Evolutionary conservation across 1,140 invertebrate genomes (phyloP), one percentile per base, ranked within the genome.

Genomic region (Bombus confusus): DNA sequence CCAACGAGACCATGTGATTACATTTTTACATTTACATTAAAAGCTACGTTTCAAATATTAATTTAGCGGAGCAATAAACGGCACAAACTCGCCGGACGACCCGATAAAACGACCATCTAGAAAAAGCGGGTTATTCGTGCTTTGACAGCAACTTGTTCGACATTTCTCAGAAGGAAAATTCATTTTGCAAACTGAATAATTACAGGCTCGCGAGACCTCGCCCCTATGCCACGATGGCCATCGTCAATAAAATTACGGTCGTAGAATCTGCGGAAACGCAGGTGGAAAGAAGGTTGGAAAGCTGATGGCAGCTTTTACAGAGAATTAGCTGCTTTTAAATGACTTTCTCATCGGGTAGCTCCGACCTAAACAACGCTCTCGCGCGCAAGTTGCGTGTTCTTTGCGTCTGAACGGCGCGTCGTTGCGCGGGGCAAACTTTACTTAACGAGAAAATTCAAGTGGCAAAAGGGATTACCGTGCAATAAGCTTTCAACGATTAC

Each of bases 371-470:
- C 43, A 28, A n/a, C n/a, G n/a, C n/a, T n/a, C n/a, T n/a, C n/a
- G n/a, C n/a, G n/a, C n/a, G n/a, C n/a, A n/a, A n/a, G n/a, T n/a
- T n/a, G n/a, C n/a, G n/a, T n/a, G n/a, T n/a, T n/a, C n/a, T n/a
- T n/a, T n/a, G 72, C 86, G 73, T 80, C 18, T 31, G 74, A 86
- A 52, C 47, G 47, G 15, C 2, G 12, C 18, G 47, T 18, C 39
- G 52, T 37, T 3, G 41, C 57, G 37, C 37, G 37, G 37, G 37
- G 37, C n/a, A n/a, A n/a, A n/a, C n/a, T 81, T 80, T 81, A 81
- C 72, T 69, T 87, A 88, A 88, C 66, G 82, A n/a, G 77, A 78
- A 87, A 85, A 87, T 85, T 87, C 75, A 78, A 71, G 80, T 76
- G 74, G 80, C 75, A 37, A 79, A 80, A 74, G 77, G 39, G 41